Evolutionary conservation across 2,797 vertebrate genomes (phyloP).

Genomic region (Buphagus erythrorhynchus): DNA sequence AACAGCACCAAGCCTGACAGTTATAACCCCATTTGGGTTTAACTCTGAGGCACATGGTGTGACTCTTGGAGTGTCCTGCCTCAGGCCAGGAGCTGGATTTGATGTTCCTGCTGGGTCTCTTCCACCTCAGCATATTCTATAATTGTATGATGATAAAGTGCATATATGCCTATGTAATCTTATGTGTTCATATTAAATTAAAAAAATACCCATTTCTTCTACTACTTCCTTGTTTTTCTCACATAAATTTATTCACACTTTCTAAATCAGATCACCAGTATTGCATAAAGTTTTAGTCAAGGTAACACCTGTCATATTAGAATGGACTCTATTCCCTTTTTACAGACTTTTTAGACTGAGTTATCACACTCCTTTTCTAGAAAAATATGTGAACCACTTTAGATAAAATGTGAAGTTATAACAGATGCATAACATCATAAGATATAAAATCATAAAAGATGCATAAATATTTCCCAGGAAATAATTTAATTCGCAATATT

Average conservation of each 20-base stretch:
- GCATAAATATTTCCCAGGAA: neutral
- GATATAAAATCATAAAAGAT: neutral
- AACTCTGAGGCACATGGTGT: neutral
- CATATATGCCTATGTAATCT: neutral
- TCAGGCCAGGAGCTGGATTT: neutral
- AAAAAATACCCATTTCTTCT: neutral
- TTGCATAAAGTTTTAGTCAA: neutral
- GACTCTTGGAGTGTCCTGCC: fast-evolving
- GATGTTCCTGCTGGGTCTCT: neutral
- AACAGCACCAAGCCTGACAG: neutral
- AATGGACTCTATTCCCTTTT: neutral
- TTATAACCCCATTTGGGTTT: neutral
- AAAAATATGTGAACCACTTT: neutral
- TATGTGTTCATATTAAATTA: neutral
- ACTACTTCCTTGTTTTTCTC: neutral
- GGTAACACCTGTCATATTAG: neutral
- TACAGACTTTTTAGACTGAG: neutral
- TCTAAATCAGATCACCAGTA: neutral
- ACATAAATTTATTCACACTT: neutral
- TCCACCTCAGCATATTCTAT: neutral
- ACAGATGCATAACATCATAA: neutral
- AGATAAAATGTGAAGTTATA: neutral
- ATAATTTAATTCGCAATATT: neutral
- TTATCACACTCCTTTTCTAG: neutral
- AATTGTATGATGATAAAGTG: neutral